A percentile compares a stretch with the other conserved stretches of the same genome.
Evolutionary conservation across 2,797 vertebrate species (phyloP).

Genomic region (Schizothorax lantsangensis): DNA sequence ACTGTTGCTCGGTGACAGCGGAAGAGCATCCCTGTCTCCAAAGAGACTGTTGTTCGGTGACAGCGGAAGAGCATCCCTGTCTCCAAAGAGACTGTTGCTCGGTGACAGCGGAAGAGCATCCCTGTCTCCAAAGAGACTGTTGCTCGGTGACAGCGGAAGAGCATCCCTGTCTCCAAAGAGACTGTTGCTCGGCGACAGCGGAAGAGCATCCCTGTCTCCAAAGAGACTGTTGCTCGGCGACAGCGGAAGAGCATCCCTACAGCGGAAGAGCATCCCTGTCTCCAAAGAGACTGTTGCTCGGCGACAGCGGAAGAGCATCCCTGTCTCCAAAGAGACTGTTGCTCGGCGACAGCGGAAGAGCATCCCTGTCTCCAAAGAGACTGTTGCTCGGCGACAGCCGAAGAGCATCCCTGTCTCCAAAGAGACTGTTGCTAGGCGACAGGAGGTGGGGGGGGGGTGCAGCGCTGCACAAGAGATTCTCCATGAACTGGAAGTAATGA

Average conservation of each 20-base stretch:
- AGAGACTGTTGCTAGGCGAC: constrained; percentile 25
- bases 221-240: constrained; percentile 24
- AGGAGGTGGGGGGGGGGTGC: background rate
- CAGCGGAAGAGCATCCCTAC: constrained; percentile 13
- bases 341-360: constrained; percentile 29
- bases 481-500: background rate
- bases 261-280: too few species aligned
- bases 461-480: background rate
- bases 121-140: too few species aligned
- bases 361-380: background rate
- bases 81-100: too few species aligned
- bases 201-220: constrained; percentile 41
- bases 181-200: too few species aligned
- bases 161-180: too few species aligned
- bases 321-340: too few species aligned
- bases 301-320: constrained; percentile 25
- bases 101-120: too few species aligned
- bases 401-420: too few species aligned
- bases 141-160: too few species aligned
- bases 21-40: background rate
- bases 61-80: background rate
- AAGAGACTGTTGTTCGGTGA: constrained; percentile 21
- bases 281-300: constrained; percentile 20
- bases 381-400: constrained; percentile 24
- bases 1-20: constrained; percentile 45